Evolutionary conservation across 1,140 invertebrate species (phyloP), one percentile per base, ranked within the genome.

Genomic region (Proales similis): DNA sequence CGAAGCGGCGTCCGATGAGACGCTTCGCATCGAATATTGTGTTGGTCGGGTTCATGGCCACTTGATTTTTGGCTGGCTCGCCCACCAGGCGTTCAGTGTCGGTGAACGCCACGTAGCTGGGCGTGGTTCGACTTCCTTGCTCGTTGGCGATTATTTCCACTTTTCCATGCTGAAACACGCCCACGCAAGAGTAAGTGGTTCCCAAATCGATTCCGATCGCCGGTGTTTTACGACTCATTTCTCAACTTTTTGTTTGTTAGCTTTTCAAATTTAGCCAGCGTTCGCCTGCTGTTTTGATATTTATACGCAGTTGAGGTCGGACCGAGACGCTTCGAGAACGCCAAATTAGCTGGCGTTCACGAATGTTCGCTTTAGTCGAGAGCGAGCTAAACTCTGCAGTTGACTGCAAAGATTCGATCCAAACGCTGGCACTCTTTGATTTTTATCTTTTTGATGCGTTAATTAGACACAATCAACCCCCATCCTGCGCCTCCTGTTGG

Each of bases 91-190:
- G 85, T 76, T 96, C 91, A 3, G 87, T 90, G 70, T 96, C 91
- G 47, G 88, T 94, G 80, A 96, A 95, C 63, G 90, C 90, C 42
- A 96, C 92, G 82, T 94, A 95, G 63, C 86, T 90, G 49, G 92
- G 92, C 57, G 92, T 96, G 29, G 91, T 96, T 70, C 91, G 81
- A 79, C 95, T 96, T 72, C 90, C 91, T 76, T 96, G 90, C 77
- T 94, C 90, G 72, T 94, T 95, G 67, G 90, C 90, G 75, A 95
- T 93, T 71, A 95, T 94, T 81, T 95, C 90, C 49, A 95, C 90
- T 77, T 92, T 93, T 70, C 90, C 86, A 72, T 82, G 69, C 64
- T 78, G 74, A 66, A 81, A 82, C 1, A 82, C 80, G 38, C 79
- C 80, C 20, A 79, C 77, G 65, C 77, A 48, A 14, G 65, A 66